Conservation (phyloP, 2,113 vertebrate genomes). For the Bubalus kerabau region DNA sequence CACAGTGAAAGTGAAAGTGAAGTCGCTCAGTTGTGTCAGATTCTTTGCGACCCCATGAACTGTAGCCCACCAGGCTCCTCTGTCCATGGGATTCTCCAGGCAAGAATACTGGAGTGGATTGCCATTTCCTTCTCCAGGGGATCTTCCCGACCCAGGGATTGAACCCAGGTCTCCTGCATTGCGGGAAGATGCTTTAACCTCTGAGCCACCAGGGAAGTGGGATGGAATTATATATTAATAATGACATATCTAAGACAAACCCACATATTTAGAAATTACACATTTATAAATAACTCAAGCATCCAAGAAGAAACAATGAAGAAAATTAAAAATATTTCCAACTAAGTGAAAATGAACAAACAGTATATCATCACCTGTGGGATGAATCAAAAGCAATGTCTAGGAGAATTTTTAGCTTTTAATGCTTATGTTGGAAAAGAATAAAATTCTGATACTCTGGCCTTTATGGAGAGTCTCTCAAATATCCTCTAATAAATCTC, state of each 20-base stretch:
- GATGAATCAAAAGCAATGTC: background rate
- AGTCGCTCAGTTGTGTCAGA: too few species aligned
- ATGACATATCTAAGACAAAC: background rate
- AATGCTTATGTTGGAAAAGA: background rate
- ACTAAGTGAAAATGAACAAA: background rate
- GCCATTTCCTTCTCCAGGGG: too few species aligned
- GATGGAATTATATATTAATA: background rate
- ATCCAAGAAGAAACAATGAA: background rate
- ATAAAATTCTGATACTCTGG: background rate
- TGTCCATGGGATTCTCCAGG: too few species aligned
- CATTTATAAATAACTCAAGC: background rate
- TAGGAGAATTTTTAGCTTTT: background rate
- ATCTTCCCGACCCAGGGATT: too few species aligned
- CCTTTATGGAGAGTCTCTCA: background rate
- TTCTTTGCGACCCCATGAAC: too few species aligned
- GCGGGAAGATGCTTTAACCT: too few species aligned
- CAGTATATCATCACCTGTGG: background rate
- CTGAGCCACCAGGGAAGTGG: too few species aligned
- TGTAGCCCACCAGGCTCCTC: too few species aligned
- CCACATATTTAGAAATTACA: background rate
- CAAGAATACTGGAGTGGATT: too few species aligned
- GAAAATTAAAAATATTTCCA: background rate
- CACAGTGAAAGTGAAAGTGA: background rate
- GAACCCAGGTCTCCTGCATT: too few species aligned
- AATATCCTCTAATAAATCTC: background rate